phyloP scores from a whole-genome alignment of 2,888 invertebrate genomes.

The Drosophila demipolita region DNA sequence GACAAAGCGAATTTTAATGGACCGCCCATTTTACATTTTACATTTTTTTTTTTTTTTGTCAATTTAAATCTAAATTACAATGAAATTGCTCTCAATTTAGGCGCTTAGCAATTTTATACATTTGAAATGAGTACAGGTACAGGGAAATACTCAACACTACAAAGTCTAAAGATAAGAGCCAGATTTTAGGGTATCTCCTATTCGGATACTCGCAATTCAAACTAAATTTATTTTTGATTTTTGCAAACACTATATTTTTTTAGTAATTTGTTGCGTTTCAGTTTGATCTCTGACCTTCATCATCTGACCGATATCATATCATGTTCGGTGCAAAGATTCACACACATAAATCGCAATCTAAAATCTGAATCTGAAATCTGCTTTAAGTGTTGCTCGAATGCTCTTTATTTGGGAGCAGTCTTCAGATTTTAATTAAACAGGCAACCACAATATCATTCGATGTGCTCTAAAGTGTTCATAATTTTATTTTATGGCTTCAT shows the following conservation, averaged over 20 bases:
- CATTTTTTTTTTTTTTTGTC: conserved; percentile 14
- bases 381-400: conserved; percentile 51
- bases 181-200: background rate
- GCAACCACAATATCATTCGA: conserved; percentile 58
- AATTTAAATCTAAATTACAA: conserved; percentile 41
- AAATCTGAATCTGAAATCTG: conserved; percentile 37
- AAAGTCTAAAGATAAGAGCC: background rate
- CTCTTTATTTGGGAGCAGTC: conserved; percentile 41
- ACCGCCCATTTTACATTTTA: conserved; percentile 19
- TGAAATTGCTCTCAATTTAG: background rate
- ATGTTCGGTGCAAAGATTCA: conserved; percentile 25
- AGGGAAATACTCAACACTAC: background rate
- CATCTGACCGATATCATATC: background rate
- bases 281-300: background rate
- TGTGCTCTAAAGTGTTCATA: conserved; percentile 34
- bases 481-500: conserved; percentile 43
- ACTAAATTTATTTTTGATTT: background rate
- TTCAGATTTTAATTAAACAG: conserved; percentile 59
- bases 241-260: background rate
- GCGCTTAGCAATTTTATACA: background rate
- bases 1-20: conserved; percentile 49
- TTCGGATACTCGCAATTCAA: background rate
- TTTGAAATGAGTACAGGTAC: background rate
- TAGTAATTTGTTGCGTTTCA: background rate
- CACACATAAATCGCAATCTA: conserved; percentile 29